phyloP scores from a whole-genome alignment of 1,140 invertebrate genomes.

The Leguminivora glycinivorella region DNA sequence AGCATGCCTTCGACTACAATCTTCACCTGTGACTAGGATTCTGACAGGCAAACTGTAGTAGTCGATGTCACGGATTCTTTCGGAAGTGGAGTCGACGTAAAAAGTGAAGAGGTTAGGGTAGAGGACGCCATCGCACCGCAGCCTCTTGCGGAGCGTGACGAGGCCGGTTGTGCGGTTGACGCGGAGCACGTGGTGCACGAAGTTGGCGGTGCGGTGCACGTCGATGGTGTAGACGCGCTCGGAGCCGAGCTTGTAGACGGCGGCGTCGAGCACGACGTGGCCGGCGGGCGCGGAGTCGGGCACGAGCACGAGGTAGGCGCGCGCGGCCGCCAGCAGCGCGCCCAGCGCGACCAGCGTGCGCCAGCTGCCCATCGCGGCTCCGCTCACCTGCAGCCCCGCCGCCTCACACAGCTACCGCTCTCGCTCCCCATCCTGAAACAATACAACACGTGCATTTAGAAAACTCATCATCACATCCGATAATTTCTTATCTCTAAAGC shows the following conservation, averaged over 20 bases:
- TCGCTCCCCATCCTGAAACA: slow-evolving; percentile 60
- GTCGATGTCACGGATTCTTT: slow-evolving; percentile 87
- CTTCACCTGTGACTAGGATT: slow-evolving; percentile 86
- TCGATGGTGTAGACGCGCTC: slow-evolving; percentile 88
- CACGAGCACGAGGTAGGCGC: slow-evolving; percentile 85
- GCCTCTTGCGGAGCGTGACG: slow-evolving; percentile 84
- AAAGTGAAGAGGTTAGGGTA: slow-evolving; percentile 92
- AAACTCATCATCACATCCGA: not conserved
- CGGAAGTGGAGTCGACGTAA: slow-evolving; percentile 91
- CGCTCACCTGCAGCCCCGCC: slow-evolving; percentile 68
- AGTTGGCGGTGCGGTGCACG: slow-evolving; percentile 87
- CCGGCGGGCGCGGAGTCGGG: slow-evolving; percentile 84
- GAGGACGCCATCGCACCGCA: slow-evolving; percentile 89
- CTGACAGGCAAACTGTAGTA: slow-evolving; percentile 90
- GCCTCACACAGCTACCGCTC: slow-evolving; percentile 54
- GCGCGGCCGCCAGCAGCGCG: slow-evolving; percentile 50
- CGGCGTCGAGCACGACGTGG: slow-evolving; percentile 87
- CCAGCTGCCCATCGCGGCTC: slow-evolving; percentile 50
- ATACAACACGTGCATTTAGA: not conserved
- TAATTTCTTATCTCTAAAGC: not conserved
- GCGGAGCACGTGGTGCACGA: slow-evolving; percentile 87
- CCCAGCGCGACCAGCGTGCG: slow-evolving; percentile 51
- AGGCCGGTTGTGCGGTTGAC: slow-evolving; percentile 87
- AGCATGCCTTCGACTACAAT: slow-evolving; percentile 78
- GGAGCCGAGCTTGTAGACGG: slow-evolving; percentile 87